Evolutionary conservation across 2,113 vertebrate species (phyloP).

Genomic region (Caranx melampygus): DNA sequence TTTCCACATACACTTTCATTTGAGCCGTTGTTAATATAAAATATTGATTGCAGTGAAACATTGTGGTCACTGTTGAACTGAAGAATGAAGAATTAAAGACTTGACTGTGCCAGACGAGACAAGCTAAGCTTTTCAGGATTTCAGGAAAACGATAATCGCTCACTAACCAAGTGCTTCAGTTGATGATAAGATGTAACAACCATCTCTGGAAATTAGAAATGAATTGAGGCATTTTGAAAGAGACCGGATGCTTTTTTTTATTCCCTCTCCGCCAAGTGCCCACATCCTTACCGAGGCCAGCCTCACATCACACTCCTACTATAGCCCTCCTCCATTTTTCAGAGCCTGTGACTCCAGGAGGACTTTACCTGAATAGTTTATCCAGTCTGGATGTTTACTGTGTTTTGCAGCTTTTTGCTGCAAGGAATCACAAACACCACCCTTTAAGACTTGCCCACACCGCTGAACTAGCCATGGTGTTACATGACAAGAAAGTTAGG

Average conservation of each 20-base stretch:
- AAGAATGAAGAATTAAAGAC: neutral
- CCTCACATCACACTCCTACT: slow-evolving; percentile 16
- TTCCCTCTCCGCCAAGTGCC: neutral
- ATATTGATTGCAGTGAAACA: neutral
- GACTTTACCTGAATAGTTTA: slow-evolving; percentile 22
- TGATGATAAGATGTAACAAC: neutral
- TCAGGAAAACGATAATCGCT: neutral
- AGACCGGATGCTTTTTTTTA: neutral
- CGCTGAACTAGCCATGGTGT: slow-evolving; percentile 49
- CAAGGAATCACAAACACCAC: slow-evolving; percentile 32
- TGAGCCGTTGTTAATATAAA: neutral
- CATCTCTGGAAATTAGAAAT: neutral
- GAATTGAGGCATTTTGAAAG: neutral
- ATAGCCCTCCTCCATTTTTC: slow-evolving; percentile 6
- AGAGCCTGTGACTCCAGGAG: slow-evolving; percentile 15
- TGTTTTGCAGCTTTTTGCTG: slow-evolving; percentile 18
- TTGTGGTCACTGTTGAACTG: neutral
- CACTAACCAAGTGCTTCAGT: neutral
- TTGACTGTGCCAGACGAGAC: neutral
- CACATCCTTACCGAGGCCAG: neutral
- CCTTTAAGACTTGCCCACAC: slow-evolving; percentile 60
- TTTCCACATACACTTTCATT: neutral
- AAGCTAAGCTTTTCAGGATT: neutral
- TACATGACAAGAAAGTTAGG: slow-evolving; percentile 70
- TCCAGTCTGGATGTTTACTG: slow-evolving; percentile 36